Evolutionary conservation across 2,113 vertebrate species (phyloP).

Genomic region (Saccopteryx bilineata): DNA sequence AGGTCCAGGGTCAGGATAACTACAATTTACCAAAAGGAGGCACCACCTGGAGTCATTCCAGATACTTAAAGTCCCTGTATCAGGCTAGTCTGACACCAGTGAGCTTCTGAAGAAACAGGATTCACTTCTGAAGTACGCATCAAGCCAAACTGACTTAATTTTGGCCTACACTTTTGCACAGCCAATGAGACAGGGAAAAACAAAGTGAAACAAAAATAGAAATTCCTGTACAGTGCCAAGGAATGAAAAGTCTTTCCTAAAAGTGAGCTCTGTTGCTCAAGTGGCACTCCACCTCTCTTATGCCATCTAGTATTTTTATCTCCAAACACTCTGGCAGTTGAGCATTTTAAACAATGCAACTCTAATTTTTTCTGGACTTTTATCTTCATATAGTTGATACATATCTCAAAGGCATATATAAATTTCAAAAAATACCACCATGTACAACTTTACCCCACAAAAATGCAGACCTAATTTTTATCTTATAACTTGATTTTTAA

Average conservation of each 20-base stretch:
- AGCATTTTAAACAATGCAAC: conserved; percentile 49
- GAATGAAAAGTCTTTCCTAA: conserved; percentile 33
- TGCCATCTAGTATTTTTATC: conserved; percentile 38
- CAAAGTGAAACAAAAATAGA: conserved; percentile 50
- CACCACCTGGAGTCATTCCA: conserved; percentile 19
- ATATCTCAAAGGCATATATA: conserved; percentile 39
- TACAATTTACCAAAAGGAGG: not conserved
- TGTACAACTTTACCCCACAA: not conserved
- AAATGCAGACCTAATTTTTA: conserved; percentile 21
- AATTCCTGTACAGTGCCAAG: not conserved
- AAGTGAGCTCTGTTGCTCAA: conserved; percentile 56
- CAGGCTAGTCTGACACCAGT: not conserved
- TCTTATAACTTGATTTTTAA: conserved; percentile 30
- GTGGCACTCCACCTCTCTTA: not conserved
- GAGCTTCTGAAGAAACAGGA: conserved; percentile 11
- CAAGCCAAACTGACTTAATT: not conserved
- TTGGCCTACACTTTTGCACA: conserved; percentile 37
- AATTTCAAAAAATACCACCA: not conserved
- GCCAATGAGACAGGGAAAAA: not conserved
- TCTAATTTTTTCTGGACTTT: not conserved
- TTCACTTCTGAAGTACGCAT: not conserved
- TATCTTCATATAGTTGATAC: not conserved
- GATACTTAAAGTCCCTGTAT: not conserved
- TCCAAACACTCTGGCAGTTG: not conserved
- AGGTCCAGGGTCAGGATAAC: conserved; percentile 27